A percentile compares a stretch with the other conserved stretches of the same genome.
phyloP scores from a whole-genome alignment of 2,888 invertebrate species.

The Diadegma fenestrale region DNA sequence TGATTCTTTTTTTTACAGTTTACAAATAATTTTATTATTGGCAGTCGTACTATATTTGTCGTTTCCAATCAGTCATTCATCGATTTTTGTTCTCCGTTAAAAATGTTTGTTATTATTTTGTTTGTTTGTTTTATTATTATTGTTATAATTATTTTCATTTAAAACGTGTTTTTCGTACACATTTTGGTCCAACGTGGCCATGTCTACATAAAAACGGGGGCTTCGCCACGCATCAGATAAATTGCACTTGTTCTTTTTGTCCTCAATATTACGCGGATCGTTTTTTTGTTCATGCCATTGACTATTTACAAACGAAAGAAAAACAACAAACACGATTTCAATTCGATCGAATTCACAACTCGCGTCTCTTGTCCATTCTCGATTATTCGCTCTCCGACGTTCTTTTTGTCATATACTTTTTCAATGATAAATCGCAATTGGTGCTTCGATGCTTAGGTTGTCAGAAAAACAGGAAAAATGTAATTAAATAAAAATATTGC shows the following conservation, averaged over 20 bases:
- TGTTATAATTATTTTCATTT: constrained; percentile 36
- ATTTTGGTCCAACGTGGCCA: constrained; percentile 71
- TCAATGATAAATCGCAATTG: constrained; percentile 28
- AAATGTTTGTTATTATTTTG: constrained; percentile 41
- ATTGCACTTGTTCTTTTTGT: constrained; percentile 77
- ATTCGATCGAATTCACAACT: constrained; percentile 66
- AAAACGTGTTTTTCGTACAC: constrained; percentile 60
- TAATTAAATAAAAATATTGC: constrained; percentile 28
- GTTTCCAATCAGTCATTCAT: constrained; percentile 77
- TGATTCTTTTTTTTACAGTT: constrained; percentile 21
- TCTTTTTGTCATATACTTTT: constrained; percentile 31
- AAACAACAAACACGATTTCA: constrained; percentile 55
- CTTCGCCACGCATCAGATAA: constrained; percentile 75
- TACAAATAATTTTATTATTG: constrained; percentile 70
- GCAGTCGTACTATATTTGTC: constrained; percentile 77
- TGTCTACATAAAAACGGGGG: constrained; percentile 57
- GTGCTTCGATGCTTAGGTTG: constrained; percentile 28
- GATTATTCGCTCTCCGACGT: constrained; percentile 59
- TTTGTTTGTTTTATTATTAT: constrained; percentile 18
- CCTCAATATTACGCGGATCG: constrained; percentile 69
- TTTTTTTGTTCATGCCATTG: constrained; percentile 34
- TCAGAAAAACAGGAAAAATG: constrained; percentile 24
- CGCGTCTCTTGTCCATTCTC: constrained; percentile 7
- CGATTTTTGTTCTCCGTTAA: constrained; percentile 59
- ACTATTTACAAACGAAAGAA: constrained; percentile 67